These are phyloP conservation scores for Stratiomys singularior DNA, from an alignment of 2,888 invertebrate species.

Conservation along the genomic window DNA sequence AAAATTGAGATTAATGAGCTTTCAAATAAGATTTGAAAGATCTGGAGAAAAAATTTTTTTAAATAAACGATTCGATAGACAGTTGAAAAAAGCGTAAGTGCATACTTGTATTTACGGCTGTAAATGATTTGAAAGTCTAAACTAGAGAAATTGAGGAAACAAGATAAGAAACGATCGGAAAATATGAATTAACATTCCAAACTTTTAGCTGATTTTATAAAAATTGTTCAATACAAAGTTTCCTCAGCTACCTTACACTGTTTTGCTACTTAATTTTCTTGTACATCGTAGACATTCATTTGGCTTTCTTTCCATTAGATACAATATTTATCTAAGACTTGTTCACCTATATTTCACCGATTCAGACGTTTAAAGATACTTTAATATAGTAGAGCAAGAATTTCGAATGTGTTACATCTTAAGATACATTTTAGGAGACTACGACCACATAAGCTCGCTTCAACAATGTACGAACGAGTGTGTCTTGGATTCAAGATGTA, in stretches of 20 bases:
- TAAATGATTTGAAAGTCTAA: background rate
- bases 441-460: too few relatives aligned
- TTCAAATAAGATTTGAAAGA: background rate
- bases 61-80: too few relatives aligned
- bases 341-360: conserved; percentile 8
- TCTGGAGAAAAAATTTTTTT: too few relatives aligned
- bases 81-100: too few relatives aligned
- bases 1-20: conserved; percentile 1
- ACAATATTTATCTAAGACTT: background rate
- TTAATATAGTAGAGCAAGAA: too few relatives aligned
- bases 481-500: too few relatives aligned
- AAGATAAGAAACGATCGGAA: background rate
- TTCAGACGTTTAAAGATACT: background rate
- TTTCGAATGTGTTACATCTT: too few relatives aligned
- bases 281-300: too few relatives aligned
- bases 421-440: too few relatives aligned
- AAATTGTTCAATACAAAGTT: background rate
- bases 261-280: background rate
- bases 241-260: background rate
- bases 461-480: too few relatives aligned
- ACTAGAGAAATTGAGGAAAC: background rate
- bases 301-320: background rate
- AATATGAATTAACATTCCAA: background rate
- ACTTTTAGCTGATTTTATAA: background rate
- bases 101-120: background rate